Evolutionary conservation across 37 sponge, comb jelly and placozoan species (phyloP), one percentile per base, ranked within the genome.

Genomic region (Halichondria panicea): DNA sequence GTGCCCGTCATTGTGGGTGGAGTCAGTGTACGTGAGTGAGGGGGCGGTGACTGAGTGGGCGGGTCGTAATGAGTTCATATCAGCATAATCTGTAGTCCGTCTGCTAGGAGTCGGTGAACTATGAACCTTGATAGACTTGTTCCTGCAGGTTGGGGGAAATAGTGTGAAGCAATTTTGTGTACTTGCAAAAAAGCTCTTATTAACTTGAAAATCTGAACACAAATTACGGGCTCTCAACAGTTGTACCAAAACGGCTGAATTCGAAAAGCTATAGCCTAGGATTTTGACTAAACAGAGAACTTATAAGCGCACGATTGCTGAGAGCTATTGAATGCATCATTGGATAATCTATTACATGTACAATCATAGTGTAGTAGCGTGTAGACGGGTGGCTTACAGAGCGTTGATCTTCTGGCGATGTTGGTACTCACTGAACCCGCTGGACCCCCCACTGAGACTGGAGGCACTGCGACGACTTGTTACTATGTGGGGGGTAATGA

Each of bases 71-170:
- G 68, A 3, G 2, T 21, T 2, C 3, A 67, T 22, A 44, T 67
- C 55, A 32, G 77, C 77, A 35, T 78, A 78, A 43, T 78, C 78
- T 1, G 56, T 66, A 42, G 43, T 65, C 38, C 54, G 66, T 0
- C 62, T 19, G 28, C 40, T 63, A 33, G 77, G 77, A 4, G 66
- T 32, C 4, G 50, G 77, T 1, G 52, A 63, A 12, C 4, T 15
- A 45, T 60, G 75, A 0, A 43, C 62, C 9, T 28, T 4, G 31
- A 60, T 24, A 2, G 15, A 2, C 3, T 25, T 53, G 7, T 52
- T 24, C n/a, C 66, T 63, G 66, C 22, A 5, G 42, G 42, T 11
- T 48, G 15, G 15, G 15, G 11, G 13, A 48, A 48, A 48, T 15
- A 48, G 15, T 48, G 13, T 15, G 11, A 18, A 48, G n/a, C n/a